phyloP scores from a whole-genome alignment of 1,140 invertebrate species.

The Heliconius eleuchia region DNA sequence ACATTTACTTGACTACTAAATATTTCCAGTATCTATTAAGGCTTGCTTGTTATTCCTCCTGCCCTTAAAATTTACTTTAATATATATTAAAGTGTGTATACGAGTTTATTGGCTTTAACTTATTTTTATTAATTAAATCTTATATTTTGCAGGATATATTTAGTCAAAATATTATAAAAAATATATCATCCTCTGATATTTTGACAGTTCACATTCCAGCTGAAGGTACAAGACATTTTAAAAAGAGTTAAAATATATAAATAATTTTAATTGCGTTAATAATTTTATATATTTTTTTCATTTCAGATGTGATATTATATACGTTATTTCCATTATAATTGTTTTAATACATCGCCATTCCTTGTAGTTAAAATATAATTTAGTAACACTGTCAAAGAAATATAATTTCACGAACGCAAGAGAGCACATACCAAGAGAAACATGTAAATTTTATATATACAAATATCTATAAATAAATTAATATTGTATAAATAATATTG shows the following conservation, averaged over 20 bases:
- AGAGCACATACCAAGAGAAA: background rate
- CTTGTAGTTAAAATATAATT: background rate
- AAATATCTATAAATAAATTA: background rate
- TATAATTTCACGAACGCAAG: background rate
- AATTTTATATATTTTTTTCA: slow-evolving; percentile 32
- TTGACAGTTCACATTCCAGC: slow-evolving; percentile 43
- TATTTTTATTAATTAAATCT: slow-evolving; percentile 4
- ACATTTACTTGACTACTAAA: too few species aligned
- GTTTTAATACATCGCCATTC: background rate
- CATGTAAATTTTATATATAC: background rate
- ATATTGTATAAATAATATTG: background rate
- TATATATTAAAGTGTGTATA: too few species aligned
- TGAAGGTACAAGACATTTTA: slow-evolving; percentile 47
- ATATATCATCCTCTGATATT: slow-evolving; percentile 47
- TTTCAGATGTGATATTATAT: slow-evolving; percentile 64
- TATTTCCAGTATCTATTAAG: too few species aligned
- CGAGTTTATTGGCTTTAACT: background rate
- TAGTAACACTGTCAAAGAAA: background rate
- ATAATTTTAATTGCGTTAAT: background rate
- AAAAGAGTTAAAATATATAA: background rate
- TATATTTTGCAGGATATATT: slow-evolving; percentile 57
- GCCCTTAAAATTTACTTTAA: too few species aligned
- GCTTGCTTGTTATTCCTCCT: background rate
- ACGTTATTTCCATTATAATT: slow-evolving; percentile 49
- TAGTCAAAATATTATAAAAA: slow-evolving; percentile 41